Percentiles rank a stretch among this genome's conserved stretches.
phyloP scores from a whole-genome alignment of 2,888 invertebrate genomes.

The Drosophila mulleri region DNA sequence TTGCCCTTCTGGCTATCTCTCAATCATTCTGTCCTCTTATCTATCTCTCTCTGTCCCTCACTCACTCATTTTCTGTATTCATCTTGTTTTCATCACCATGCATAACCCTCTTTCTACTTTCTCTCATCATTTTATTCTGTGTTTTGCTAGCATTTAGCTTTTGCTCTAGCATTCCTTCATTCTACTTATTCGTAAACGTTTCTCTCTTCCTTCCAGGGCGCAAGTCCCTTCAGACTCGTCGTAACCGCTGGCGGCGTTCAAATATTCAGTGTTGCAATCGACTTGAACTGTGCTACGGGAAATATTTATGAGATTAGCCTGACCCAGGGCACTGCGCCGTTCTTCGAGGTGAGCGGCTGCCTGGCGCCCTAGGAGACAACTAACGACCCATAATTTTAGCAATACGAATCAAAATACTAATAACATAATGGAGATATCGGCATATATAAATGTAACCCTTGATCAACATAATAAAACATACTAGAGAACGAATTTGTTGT shows the following conservation, averaged over 20 bases:
- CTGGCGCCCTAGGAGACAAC: neutral
- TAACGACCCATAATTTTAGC: conserved; percentile 20
- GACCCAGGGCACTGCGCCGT: neutral
- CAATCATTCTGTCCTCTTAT: neutral
- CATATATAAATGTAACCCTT: neutral
- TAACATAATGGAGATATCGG: neutral
- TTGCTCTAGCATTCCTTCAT: neutral
- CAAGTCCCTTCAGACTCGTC: neutral
- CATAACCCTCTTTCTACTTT: neutral
- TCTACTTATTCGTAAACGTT: neutral
- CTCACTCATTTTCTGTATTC: too few species aligned
- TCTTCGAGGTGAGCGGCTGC: neutral
- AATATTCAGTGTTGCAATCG: neutral
- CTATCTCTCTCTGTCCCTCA: neutral
- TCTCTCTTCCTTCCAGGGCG: neutral
- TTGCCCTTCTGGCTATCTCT: too few species aligned
- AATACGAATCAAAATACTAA: conserved; percentile 11
- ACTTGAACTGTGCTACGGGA: neutral
- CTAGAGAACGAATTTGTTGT: neutral
- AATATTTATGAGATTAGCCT: neutral
- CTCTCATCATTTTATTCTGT: too few species aligned
- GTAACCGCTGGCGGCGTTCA: neutral
- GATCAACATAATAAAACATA: neutral
- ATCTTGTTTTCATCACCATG: neutral
- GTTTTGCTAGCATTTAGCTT: too few species aligned